Percentiles rank a stretch among this genome's conserved stretches.
Evolutionary conservation across 2,113 vertebrate genomes (phyloP).

Genomic region (Emydocephalus ijimae): DNA sequence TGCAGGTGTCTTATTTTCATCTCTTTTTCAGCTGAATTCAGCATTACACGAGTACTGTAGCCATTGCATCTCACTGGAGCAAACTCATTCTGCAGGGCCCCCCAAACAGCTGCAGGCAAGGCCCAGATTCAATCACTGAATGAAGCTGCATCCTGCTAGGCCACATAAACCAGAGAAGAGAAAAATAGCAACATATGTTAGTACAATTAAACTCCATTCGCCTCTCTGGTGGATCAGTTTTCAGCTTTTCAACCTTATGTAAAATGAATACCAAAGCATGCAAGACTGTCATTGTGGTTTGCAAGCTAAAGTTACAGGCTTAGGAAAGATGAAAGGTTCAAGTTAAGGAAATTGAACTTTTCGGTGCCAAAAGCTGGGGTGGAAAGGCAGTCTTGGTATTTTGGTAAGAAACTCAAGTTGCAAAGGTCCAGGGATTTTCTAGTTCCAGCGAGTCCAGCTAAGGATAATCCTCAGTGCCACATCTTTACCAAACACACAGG

Average conservation of each 20-base stretch:
- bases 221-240: background rate
- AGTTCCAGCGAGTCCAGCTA: background rate
- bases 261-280: conserved; percentile 14
- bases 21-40: background rate
- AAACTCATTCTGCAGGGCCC: background rate
- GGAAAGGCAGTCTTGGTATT: conserved; percentile 2
- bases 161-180: conserved; percentile 14
- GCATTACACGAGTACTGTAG: background rate
- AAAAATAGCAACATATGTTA: conserved; percentile 27
- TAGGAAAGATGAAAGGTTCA: conserved; percentile 14
- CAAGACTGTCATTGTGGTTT: conserved; percentile 27
- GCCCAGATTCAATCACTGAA: conserved; percentile 2
- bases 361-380: background rate
- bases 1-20: background rate
- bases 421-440: background rate
- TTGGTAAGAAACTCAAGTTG: background rate
- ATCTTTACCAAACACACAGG: background rate
- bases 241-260: conserved; percentile 10
- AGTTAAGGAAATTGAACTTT: conserved; percentile 18
- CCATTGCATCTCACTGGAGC: background rate
- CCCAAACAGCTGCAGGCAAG: background rate
- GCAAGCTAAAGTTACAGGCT: background rate
- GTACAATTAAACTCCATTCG: conserved; percentile 16
- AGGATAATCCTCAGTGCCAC: background rate
- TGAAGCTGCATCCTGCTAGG: conserved; percentile 8